Evolutionary conservation across 2,113 vertebrate species (phyloP), one percentile per base, ranked within the genome.

Genomic region (Eurypyga helias): DNA sequence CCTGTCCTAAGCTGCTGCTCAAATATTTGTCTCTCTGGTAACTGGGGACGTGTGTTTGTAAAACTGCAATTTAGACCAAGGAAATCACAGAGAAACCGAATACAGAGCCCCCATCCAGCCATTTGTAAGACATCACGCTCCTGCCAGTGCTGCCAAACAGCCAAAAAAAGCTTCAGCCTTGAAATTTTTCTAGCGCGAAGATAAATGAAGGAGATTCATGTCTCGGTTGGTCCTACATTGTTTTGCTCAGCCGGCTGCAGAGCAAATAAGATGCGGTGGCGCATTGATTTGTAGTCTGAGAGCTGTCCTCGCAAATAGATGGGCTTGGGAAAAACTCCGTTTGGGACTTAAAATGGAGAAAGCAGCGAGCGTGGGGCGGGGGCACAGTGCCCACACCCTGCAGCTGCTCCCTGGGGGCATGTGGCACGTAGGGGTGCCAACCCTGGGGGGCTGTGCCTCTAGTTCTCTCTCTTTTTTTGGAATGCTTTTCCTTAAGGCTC

Each of bases 141-240:
- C 90, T 93, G 94, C 67, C 90, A 95, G 72, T 1, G 80, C 94
- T 4, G 21, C 93, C 90, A 88, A 90, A 52, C 5, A 89, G 77
- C 31, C 67, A 58, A 36, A 77, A 85, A 87, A 66, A 64, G 15
- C 89, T 72, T 64, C 91, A 79, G 91, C 89, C 80, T 92, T 79
- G 90, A n/a, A 79, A 67, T 95, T 95, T 71, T 91, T 94, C 93
- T 83, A 52, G 86, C 2, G 5, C 10, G 34, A 96, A 96, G 96
- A 97, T 90, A 97, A 97, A 96, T 95, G 96, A 85, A 76, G 89
- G 93, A 90, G 94, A 93, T 95, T 96, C 89, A 34, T 43, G 93
- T 87, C 91, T 93, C 93, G 96, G 94, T 79, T 87, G 86, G 93
- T 10, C 58, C 86, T 76, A 80, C 90, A 41, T 91, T 91, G 92